Conservation (phyloP, 2,888 invertebrate genomes). For the Bombyx huttoni region DNA sequence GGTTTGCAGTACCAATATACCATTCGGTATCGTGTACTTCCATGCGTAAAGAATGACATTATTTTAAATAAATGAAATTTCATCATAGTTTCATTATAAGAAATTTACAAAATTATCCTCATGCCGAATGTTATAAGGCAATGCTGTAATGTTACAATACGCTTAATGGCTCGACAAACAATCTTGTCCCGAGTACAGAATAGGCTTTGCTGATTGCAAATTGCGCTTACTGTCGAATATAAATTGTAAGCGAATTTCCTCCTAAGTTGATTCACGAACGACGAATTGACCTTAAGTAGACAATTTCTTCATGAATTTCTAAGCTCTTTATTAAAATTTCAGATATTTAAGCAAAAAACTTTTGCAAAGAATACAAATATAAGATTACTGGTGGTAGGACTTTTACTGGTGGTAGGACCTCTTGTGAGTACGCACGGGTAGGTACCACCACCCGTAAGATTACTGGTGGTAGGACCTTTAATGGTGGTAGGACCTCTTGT, state of each 20-base stretch:
- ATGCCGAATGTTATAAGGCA: not conserved
- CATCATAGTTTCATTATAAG: not conserved
- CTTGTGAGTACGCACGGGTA: too few relatives aligned
- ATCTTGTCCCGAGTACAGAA: slow-evolving; percentile 31
- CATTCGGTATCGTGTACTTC: too few relatives aligned
- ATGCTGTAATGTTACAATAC: slow-evolving; percentile 28
- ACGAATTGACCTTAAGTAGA: slow-evolving; percentile 38
- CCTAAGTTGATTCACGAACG: slow-evolving; percentile 41
- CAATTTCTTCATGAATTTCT: slow-evolving; percentile 25
- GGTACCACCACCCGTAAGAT: too few relatives aligned
- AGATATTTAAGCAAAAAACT: slow-evolving; percentile 11
- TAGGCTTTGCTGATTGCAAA: slow-evolving; percentile 61
- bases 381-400: too few relatives aligned
- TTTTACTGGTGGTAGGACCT: too few relatives aligned
- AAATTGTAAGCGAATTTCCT: slow-evolving; percentile 53
- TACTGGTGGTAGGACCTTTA: too few relatives aligned
- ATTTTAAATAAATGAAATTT: too few relatives aligned
- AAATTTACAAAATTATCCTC: not conserved
- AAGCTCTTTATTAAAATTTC: slow-evolving; percentile 19
- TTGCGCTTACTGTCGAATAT: slow-evolving; percentile 56
- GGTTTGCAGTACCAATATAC: too few relatives aligned
- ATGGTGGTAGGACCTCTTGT: too few relatives aligned
- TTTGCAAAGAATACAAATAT: slow-evolving; percentile 8
- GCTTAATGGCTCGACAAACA: slow-evolving; percentile 37
- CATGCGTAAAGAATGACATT: too few relatives aligned